These are phyloP conservation scores for Furcula furcula DNA, from an alignment of 2,888 invertebrate genomes.

Conservation along the genomic window DNA sequence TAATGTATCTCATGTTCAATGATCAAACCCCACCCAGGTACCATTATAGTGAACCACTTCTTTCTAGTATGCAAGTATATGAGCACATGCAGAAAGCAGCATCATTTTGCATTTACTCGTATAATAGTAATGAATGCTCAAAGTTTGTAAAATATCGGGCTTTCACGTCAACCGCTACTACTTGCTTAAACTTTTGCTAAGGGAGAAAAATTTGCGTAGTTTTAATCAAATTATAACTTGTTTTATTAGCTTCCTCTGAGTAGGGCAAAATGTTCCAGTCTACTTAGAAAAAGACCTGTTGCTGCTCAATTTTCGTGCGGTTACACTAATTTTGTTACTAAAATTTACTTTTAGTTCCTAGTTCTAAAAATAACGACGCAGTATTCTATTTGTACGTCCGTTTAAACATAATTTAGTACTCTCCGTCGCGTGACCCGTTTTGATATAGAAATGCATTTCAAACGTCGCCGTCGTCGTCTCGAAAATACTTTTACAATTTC, in stretches of 20 bases:
- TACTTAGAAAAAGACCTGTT: not conserved
- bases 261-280: not conserved
- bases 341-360: not conserved
- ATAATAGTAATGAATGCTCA: constrained; percentile 23
- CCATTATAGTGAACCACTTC: no score
- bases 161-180: constrained; percentile 10
- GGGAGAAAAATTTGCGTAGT: constrained; percentile 23
- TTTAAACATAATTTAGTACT: constrained; percentile 15
- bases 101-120: no score
- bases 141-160: constrained; percentile 17
- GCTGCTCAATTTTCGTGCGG: not conserved
- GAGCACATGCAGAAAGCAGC: no score
- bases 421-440: constrained; percentile 23
- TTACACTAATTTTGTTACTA: not conserved
- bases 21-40: no score
- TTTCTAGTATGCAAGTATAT: no score
- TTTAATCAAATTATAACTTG: constrained; percentile 30
- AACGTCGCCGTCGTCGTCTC: constrained; percentile 16
- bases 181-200: constrained; percentile 18
- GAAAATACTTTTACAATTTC: constrained; percentile 24
- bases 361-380: constrained; percentile 3
- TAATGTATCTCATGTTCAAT: no score
- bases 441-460: constrained; percentile 25
- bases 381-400: constrained; percentile 3
- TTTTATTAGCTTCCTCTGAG: constrained; percentile 10